phyloP scores from a whole-genome alignment of 2,888 invertebrate species.

The Nomada goodeniana region DNA sequence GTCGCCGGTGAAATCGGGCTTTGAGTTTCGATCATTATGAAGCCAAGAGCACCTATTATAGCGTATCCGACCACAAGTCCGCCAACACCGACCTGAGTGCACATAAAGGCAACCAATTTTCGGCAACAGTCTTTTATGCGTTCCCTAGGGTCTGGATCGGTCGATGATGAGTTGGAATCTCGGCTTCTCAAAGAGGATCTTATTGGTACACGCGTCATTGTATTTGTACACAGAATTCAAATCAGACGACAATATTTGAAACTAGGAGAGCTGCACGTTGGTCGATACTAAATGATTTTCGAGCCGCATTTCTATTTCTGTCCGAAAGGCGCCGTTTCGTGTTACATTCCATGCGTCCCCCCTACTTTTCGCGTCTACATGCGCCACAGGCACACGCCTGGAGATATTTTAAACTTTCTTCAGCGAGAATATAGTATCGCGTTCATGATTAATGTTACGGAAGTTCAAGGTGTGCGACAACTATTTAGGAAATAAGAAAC shows the following conservation, averaged over 20 bases:
- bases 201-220: constrained; percentile 75
- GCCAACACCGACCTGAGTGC: constrained; percentile 94
- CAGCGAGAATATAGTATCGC: neutral
- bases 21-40: constrained; percentile 91
- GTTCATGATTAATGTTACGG: neutral
- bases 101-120: constrained; percentile 95
- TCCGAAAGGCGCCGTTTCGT: constrained; percentile 46
- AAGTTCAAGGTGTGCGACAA: too few relatives aligned
- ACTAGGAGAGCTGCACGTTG: constrained; percentile 55
- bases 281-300: constrained; percentile 61
- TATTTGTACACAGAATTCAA: constrained; percentile 24
- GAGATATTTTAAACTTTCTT: neutral
- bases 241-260: neutral
- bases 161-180: constrained; percentile 88
- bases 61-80: constrained; percentile 95
- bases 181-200: constrained; percentile 88
- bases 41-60: constrained; percentile 93
- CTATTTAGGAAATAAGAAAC: too few relatives aligned
- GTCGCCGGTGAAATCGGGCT: constrained; percentile 61
- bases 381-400: neutral
- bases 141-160: constrained; percentile 89
- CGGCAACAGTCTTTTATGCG: constrained; percentile 94
- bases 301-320: constrained; percentile 72
- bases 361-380: constrained; percentile 13
- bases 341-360: constrained; percentile 42